Base-by-base conservation (phyloP, 2,113 vertebrate genomes). In the Hemiscyllium ocellatum region DNA sequence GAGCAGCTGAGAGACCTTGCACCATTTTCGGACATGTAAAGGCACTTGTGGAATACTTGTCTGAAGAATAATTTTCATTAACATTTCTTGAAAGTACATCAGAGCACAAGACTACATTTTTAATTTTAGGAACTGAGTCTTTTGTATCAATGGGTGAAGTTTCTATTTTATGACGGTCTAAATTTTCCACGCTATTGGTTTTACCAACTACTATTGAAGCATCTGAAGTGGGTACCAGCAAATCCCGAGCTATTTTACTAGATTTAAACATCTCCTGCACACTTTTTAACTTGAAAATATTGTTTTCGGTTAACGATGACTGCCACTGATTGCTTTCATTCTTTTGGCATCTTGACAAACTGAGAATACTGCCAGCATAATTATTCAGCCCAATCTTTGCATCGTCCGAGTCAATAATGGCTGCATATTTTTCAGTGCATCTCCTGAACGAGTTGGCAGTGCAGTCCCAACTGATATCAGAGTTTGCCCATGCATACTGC, bases 401-500 rank as follows among this genome's bases (percentile, higher is more conserved):
- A 96, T 98, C 98, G 97, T 98, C 98, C 66, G 98, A 99, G 97
- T 99, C 99, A 96, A 99, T 96, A 96, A 99, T 96, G 13, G 98
- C 97, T 0, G 98, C 98, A 52, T 99, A 99, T 56, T 97, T 98
- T 97, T 99, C 98, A 0, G 98, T 97, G 22, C 98, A 98, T 76
- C 97, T 99, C 97, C 97, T 98, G 96, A 99, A 98, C 97, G 99
- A 97, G 96, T 96, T 98, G 97, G 97, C 96, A 96, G 98, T 97
- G 87, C 98, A 98, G 97, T 97, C 97, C 97, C 97, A 97, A 96
- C 98, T 99, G 97, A 99, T 97, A 97, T 98, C 98, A 0, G 98
- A 97, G 97, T 97, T 98, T 97, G 98, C 98, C 98, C 98, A 98
- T 97, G 99, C 98, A 98, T 99, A 98, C 97, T 99, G 98, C 98